phyloP scores from a whole-genome alignment of 1,140 invertebrate species.

The Trinorchestia longiramus region DNA sequence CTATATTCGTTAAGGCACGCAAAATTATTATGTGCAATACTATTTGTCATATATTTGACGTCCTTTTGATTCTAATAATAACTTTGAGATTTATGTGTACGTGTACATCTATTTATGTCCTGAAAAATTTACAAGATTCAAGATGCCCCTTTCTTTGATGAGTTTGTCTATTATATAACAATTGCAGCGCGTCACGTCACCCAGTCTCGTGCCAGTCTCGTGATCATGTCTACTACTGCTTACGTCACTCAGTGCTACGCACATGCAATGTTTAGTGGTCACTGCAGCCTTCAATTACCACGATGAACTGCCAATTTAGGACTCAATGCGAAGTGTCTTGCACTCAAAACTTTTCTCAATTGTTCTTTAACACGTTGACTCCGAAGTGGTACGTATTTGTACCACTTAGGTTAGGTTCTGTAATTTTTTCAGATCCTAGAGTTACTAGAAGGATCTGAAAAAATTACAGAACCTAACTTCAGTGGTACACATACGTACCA shows the following conservation, averaged over 20 bases:
- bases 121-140: not conserved
- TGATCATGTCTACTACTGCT: not conserved
- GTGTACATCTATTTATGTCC: not conserved
- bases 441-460: no score
- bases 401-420: no score
- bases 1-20: not conserved
- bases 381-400: no score
- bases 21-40: not conserved
- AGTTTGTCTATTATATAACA: no score
- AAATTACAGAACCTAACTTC: no score
- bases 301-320: not conserved
- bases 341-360: not conserved
- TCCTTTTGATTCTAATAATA: not conserved
- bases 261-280: not conserved
- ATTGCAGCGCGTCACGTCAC: not conserved
- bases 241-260: not conserved
- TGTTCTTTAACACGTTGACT: no score
- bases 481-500: no score
- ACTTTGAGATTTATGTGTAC: not conserved
- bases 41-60: not conserved
- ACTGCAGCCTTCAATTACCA: not conserved
- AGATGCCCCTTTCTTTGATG: not conserved
- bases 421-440: no score
- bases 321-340: not conserved
- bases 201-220: no score